Evolutionary conservation across 2,888 invertebrate species (phyloP), one percentile per base, ranked within the genome.

Genomic region (Drosophila suboccidentalis): DNA sequence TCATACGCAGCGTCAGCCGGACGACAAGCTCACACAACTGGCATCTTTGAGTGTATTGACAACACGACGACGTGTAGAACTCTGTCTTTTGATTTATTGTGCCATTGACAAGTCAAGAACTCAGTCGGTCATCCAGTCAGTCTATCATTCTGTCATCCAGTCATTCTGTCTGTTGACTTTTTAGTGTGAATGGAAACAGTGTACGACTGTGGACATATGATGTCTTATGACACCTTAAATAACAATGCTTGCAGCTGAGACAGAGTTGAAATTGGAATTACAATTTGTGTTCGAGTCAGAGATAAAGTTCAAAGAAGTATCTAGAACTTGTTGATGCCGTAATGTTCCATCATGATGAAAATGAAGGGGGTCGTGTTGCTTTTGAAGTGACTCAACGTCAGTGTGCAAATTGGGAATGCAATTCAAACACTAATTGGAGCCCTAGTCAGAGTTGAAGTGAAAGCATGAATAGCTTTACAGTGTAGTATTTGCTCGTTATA

Each of bases 41-140:
- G 17, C 50, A 41, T 53, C 51, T 50, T 51, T 38, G 69, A 51
- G 55, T 49, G 34, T 57, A 75, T 69, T 69, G 75, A 63, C 75
- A 75, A 64, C 60, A 53, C 36, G 29, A 49, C 41, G 61, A 64
- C 74, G 39, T 49, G 60, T 34, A 46, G 19, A 38, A 50, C 80
- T 71, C 80, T 9, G 26, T 38, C 19, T 82, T 83, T 64, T 64
- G 64, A 64, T 64, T 64, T 86, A 83, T 86, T 80, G 72, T 68
- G 32, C 50, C 81, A 80, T 86, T 86, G 87, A 83, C 87, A 86
- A 77, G 81, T 71, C 78, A 75, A 67, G 62, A 53, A 59, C 78
- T 67, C 60, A 44, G 58, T 53, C 10, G 39, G 59, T 34, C 29
- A 54, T 9, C 39, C 39, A 47, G 63, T 62, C 63, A 55, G 19